Evolutionary conservation across 2,797 vertebrate genomes (phyloP).

Genomic region (Chloroceryle inda): DNA sequence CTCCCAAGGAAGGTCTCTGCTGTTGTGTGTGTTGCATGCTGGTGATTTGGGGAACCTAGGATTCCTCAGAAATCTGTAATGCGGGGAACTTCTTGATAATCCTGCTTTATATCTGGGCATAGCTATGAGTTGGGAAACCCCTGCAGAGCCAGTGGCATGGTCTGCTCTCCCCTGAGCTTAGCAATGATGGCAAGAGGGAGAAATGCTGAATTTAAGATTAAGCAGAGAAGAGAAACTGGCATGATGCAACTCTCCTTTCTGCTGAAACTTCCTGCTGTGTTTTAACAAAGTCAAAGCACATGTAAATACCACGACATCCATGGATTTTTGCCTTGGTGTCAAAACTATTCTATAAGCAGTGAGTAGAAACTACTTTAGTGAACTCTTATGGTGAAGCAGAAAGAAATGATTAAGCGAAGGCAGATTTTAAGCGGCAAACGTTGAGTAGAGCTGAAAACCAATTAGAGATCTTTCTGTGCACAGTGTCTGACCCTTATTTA

Average conservation of each 20-base stretch:
- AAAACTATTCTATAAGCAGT: background rate
- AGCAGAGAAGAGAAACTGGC: background rate
- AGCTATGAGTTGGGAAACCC: background rate
- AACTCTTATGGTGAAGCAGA: background rate
- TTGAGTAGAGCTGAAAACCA: background rate
- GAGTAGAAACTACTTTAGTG: background rate
- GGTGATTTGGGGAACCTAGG: background rate
- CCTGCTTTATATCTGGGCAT: background rate
- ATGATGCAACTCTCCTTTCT: rapidly evolving
- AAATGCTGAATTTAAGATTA: background rate
- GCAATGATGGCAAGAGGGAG: rapidly evolving
- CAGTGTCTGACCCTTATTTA: background rate
- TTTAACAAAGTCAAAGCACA: background rate
- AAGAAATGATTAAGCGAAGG: background rate
- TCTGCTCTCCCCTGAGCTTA: background rate
- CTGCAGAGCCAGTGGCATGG: background rate
- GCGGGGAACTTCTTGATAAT: background rate
- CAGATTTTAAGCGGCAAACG: background rate
- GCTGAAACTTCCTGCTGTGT: background rate
- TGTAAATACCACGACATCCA: background rate
- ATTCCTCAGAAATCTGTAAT: background rate
- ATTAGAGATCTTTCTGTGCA: rapidly evolving
- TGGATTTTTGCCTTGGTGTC: background rate
- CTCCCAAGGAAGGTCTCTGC: too few species aligned
- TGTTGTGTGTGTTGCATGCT: rapidly evolving